phyloP scores from a whole-genome alignment of 2,888 invertebrate species.

The Chymomyza amoena region DNA sequence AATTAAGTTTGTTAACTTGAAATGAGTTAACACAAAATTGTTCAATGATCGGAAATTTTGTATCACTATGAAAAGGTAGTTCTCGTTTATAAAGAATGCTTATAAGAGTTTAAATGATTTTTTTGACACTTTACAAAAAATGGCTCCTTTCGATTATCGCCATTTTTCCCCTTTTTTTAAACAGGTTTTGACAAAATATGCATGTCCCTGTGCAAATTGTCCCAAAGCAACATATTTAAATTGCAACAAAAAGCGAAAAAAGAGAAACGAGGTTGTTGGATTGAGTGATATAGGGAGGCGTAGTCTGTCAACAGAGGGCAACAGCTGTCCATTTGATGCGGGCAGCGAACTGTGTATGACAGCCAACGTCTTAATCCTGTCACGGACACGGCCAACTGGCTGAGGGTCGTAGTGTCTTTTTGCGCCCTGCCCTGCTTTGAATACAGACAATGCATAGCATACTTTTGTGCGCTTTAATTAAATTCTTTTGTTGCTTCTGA shows the following conservation, averaged over 20 bases:
- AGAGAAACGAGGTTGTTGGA: background rate
- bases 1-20: too few relatives aligned
- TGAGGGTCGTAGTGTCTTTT: background rate
- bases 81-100: too few relatives aligned
- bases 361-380: background rate
- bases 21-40: too few relatives aligned
- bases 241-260: background rate
- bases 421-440: background rate
- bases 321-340: background rate
- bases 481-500: constrained; percentile 60
- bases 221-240: too few relatives aligned
- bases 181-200: too few relatives aligned
- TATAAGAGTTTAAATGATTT: too few relatives aligned
- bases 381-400: background rate
- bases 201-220: too few relatives aligned
- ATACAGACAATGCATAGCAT: background rate
- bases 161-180: too few relatives aligned
- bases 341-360: background rate
- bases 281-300: background rate
- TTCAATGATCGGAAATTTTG: too few relatives aligned
- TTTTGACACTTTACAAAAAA: too few relatives aligned
- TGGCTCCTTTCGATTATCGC: too few relatives aligned
- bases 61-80: too few relatives aligned
- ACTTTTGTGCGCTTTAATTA: constrained; percentile 50
- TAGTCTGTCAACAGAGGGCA: background rate